These are phyloP conservation scores for Parascotia fuliginaria DNA, from an alignment of 2,888 invertebrate species.

Conservation along the genomic window DNA sequence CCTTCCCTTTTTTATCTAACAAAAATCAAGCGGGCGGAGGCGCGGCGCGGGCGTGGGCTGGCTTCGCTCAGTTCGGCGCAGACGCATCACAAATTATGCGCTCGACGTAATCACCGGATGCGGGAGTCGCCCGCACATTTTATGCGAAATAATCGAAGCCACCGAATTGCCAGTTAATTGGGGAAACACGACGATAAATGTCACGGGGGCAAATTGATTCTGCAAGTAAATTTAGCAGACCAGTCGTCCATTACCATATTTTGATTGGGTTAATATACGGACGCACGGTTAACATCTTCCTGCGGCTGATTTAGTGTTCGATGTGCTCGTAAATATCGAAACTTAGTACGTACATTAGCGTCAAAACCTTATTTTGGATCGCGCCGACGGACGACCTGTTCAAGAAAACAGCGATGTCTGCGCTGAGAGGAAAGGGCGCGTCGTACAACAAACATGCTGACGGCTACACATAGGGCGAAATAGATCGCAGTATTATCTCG, in stretches of 20 bases:
- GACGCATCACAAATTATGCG: constrained; percentile 83
- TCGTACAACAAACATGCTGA: constrained; percentile 49
- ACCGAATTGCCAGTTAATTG: constrained; percentile 85
- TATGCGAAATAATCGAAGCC: constrained; percentile 84
- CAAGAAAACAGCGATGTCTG: constrained; percentile 48
- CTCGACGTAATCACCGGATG: constrained; percentile 83
- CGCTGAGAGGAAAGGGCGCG: constrained; percentile 51
- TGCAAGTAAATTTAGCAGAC: constrained; percentile 60
- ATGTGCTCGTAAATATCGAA: constrained; percentile 64
- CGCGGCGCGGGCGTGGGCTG: constrained; percentile 52
- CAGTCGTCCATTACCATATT: constrained; percentile 72
- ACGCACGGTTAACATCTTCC: constrained; percentile 70
- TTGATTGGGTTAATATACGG: constrained; percentile 79
- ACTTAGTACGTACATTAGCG: constrained; percentile 59
- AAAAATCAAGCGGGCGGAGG: constrained; percentile 71
- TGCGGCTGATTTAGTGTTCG: constrained; percentile 73
- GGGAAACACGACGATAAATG: constrained; percentile 80
- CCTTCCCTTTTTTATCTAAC: constrained; percentile 77
- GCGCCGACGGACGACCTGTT: constrained; percentile 33
- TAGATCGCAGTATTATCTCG: constrained; percentile 69
- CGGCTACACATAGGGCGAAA: constrained; percentile 57
- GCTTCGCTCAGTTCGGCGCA: constrained; percentile 63
- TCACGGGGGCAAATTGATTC: constrained; percentile 78
- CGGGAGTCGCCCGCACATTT: constrained; percentile 84
- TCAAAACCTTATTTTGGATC: constrained; percentile 56